Evolutionary conservation across 35 echinoderm and acorn worm species (phyloP).

Genomic region (Heliocidaris tuberculata): DNA sequence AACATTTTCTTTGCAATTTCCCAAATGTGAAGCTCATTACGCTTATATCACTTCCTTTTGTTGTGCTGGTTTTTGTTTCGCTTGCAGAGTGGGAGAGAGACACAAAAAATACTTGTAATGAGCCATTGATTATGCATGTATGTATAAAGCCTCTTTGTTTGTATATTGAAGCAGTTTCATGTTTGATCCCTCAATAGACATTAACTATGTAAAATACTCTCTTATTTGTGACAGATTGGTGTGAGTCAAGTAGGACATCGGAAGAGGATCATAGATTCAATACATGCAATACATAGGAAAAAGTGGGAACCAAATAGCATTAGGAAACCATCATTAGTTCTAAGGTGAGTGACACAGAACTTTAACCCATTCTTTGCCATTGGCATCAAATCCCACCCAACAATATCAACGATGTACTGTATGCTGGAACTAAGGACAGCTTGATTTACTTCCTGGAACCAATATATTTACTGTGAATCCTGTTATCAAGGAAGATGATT

Average conservation of each 20-base stretch:
- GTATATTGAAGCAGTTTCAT: background rate
- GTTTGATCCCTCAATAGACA: background rate
- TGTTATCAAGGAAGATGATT: too few species aligned
- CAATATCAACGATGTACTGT: background rate
- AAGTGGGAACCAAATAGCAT: constrained; percentile 90
- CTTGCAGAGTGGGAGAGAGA: too few species aligned
- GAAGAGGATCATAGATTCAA: constrained; percentile 73
- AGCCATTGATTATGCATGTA: background rate
- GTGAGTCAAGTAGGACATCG: constrained; percentile 70
- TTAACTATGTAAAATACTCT: background rate
- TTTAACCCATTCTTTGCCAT: background rate
- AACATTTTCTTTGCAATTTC: too few species aligned
- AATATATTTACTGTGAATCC: background rate
- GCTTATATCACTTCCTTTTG: too few species aligned
- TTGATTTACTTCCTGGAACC: background rate
- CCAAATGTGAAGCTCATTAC: too few species aligned
- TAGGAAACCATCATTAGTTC: constrained; percentile 55
- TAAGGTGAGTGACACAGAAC: constrained; percentile 59
- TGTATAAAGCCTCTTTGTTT: background rate
- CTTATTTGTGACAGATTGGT: constrained; percentile 67
- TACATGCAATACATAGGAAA: constrained; percentile 89
- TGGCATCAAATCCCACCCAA: background rate
- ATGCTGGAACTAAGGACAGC: background rate
- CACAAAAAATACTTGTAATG: background rate
- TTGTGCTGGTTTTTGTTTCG: too few species aligned